These are phyloP conservation scores for Eriosoma lanigerum DNA, from an alignment of 1,140 invertebrate genomes.

Conservation along the genomic window DNA sequence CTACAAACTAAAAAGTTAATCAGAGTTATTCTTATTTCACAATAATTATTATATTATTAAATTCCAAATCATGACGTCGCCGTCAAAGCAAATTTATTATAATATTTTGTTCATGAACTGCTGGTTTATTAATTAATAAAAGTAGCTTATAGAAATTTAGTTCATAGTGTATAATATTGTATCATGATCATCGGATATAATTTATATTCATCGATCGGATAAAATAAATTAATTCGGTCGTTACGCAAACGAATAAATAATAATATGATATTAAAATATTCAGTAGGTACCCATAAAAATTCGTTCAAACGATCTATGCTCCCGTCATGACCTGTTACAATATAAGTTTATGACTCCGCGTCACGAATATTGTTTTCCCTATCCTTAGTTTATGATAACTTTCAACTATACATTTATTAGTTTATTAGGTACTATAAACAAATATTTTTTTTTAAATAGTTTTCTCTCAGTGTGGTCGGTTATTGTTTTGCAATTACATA, in stretches of 20 bases:
- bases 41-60: no score
- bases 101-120: not conserved
- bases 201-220: not conserved
- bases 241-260: constrained; percentile 6
- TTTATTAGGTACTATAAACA: constrained; percentile 7
- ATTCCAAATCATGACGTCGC: not conserved
- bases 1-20: no score
- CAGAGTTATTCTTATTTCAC: no score
- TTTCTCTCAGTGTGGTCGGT: no score
- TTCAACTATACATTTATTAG: not conserved
- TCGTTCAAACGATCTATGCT: constrained; percentile 4
- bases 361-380: constrained; percentile 9
- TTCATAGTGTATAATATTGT: not conserved
- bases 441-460: not conserved
- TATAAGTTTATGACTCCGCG: not conserved
- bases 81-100: not conserved
- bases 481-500: no score
- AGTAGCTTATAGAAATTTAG: not conserved
- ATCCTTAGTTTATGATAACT: not conserved
- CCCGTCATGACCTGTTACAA: constrained; percentile 16
- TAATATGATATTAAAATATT: not conserved
- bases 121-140: not conserved
- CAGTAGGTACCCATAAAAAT: not conserved
- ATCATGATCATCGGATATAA: not conserved
- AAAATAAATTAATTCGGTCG: constrained; percentile 5